Evolutionary conservation across 2,113 vertebrate genomes (phyloP).

Genomic region (Enhydra lutris): DNA sequence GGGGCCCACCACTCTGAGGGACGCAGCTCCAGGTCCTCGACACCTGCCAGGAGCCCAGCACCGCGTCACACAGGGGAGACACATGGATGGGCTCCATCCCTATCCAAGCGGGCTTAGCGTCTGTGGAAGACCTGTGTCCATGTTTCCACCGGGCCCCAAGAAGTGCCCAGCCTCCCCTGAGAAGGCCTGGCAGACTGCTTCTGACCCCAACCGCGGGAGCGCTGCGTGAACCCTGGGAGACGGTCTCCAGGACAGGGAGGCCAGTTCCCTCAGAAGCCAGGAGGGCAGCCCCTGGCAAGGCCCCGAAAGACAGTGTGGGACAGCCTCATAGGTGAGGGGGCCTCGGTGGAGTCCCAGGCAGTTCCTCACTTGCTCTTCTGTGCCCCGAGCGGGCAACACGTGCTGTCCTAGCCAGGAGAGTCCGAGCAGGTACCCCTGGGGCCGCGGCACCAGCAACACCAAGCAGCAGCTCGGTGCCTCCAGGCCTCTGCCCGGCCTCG

Average conservation of each 20-base stretch:
- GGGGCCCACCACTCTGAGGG: background rate
- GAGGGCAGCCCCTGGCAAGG: background rate
- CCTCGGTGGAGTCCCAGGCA: accelerated
- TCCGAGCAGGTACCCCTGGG: background rate
- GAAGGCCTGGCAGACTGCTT: background rate
- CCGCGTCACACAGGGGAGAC: background rate
- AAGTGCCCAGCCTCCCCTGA: background rate
- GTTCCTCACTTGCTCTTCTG: no score
- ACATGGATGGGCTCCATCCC: background rate
- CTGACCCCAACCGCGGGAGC: accelerated
- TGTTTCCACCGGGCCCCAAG: background rate
- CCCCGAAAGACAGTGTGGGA: background rate
- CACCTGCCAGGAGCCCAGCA: background rate
- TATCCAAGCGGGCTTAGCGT: background rate
- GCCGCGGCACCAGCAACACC: accelerated
- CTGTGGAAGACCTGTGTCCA: background rate
- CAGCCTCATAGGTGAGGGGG: background rate
- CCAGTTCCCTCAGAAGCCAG: background rate
- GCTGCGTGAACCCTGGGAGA: background rate
- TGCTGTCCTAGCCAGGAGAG: accelerated
- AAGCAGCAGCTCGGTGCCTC: background rate
- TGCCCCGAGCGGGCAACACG: no score
- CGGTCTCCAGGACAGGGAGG: background rate
- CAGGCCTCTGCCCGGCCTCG: background rate
- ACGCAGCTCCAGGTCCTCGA: background rate